Conservation (phyloP, 2,113 vertebrate species). For the Rutilus rutilus region DNA sequence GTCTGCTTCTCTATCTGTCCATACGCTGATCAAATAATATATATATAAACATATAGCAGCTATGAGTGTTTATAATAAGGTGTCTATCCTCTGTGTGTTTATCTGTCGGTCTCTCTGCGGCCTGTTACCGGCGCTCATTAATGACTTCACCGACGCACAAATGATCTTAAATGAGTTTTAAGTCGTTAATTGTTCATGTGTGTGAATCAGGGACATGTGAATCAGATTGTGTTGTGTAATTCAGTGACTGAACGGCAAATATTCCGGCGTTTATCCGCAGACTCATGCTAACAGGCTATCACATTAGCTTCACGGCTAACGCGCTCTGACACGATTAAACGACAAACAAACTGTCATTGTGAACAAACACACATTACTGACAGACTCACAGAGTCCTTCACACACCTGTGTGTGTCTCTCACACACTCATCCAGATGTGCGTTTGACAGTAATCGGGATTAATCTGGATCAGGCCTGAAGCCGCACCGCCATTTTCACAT, state of each 20-base stretch:
- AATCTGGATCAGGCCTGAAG: neutral
- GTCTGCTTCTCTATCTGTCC: neutral
- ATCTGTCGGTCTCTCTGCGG: neutral
- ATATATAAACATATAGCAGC: too few relatives aligned
- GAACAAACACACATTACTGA: neutral
- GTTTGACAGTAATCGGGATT: neutral
- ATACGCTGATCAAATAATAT: neutral
- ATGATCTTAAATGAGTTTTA: neutral
- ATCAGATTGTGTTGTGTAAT: neutral
- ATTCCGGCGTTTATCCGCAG: neutral
- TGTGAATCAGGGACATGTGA: neutral
- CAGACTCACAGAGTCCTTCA: neutral
- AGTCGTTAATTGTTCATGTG: neutral
- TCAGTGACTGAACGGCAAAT: neutral
- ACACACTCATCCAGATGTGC: neutral
- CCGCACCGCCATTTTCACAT: neutral
- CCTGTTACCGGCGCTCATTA: slow-evolving; percentile 50
- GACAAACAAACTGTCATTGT: neutral
- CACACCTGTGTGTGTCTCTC: neutral
- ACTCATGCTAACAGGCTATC: slow-evolving; percentile 38
- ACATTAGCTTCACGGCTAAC: neutral
- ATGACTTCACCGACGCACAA: neutral
- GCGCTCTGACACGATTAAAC: neutral
- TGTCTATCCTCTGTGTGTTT: neutral
- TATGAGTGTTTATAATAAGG: neutral